Evolutionary conservation across 2,113 vertebrate species (phyloP).

Genomic region (Daubentonia madagascariensis): DNA sequence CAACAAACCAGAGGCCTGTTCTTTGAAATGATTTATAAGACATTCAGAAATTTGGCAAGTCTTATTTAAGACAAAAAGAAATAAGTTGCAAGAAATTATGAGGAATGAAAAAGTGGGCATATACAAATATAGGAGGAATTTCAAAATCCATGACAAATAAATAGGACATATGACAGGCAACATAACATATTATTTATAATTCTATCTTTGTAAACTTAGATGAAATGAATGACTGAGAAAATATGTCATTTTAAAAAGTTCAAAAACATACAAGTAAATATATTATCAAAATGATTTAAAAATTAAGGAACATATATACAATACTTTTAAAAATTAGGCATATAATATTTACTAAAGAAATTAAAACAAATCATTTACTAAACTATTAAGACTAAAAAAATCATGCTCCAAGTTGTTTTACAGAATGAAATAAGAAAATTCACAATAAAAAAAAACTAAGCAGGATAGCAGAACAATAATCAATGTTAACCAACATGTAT

Average conservation of each 20-base stretch:
- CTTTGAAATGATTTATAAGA: background rate
- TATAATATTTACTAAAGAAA: no score
- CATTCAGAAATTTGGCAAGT: background rate
- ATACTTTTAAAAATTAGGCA: no score
- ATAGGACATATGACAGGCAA: background rate
- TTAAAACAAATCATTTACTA: no score
- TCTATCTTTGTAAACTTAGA: background rate
- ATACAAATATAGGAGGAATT: background rate
- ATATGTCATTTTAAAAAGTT: background rate
- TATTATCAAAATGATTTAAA: no score
- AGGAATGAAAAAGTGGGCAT: background rate
- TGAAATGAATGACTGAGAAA: background rate
- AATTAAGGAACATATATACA: background rate
- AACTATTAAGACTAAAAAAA: no score
- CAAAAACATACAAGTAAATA: background rate
- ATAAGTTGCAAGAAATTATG: background rate
- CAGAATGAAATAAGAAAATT: no score
- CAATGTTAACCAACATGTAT: no score
- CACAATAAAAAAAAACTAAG: no score
- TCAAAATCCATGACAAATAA: background rate
- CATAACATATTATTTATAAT: background rate
- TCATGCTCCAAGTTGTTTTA: no score
- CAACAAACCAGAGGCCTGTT: background rate
- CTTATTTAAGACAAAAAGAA: background rate
- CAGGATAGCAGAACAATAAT: no score